Conservation (phyloP, 2,797 vertebrate genomes). For the Sitta carolinensis region DNA sequence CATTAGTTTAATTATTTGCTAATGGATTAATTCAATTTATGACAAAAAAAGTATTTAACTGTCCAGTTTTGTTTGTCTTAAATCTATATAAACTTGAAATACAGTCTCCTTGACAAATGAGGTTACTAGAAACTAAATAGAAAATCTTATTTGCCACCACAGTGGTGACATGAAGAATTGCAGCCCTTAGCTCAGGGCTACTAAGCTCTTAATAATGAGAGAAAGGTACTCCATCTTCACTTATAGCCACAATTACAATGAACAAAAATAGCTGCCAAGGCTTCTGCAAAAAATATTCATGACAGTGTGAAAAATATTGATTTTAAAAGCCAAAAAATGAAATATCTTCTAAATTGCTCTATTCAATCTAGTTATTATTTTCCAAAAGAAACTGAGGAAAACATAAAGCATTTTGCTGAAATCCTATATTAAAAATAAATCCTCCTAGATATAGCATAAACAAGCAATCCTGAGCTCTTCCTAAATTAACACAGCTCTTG, state of each 20-base stretch:
- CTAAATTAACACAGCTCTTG: background rate
- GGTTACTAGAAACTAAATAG: slow-evolving; percentile 75
- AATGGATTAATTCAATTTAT: slow-evolving; percentile 58
- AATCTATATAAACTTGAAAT: slow-evolving; percentile 74
- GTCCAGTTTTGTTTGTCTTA: slow-evolving; percentile 67
- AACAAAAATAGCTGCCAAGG: slow-evolving; percentile 69
- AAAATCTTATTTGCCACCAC: slow-evolving; percentile 77
- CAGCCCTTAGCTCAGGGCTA: slow-evolving; percentile 75
- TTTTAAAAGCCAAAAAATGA: slow-evolving; percentile 75
- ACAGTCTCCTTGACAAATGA: slow-evolving; percentile 74
- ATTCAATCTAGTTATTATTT: slow-evolving; percentile 69
- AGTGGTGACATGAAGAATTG: slow-evolving; percentile 79
- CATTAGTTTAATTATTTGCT: slow-evolving; percentile 56
- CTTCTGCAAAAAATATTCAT: slow-evolving; percentile 74
- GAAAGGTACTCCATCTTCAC: slow-evolving; percentile 78
- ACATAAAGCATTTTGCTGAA: slow-evolving; percentile 34
- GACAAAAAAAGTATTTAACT: slow-evolving; percentile 46
- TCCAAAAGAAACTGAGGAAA: slow-evolving; percentile 63
- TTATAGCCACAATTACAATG: slow-evolving; percentile 60
- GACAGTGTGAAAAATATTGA: slow-evolving; percentile 76
- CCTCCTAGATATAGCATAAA: background rate
- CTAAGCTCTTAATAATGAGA: slow-evolving; percentile 79
- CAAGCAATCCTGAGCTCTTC: background rate
- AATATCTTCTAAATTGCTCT: slow-evolving; percentile 68
- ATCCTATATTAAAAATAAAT: slow-evolving; percentile 21